A percentile compares a stretch with the other conserved stretches of the same genome.
Conservation (phyloP, 2,113 vertebrate species). For the Kryptolebias marmoratus region DNA sequence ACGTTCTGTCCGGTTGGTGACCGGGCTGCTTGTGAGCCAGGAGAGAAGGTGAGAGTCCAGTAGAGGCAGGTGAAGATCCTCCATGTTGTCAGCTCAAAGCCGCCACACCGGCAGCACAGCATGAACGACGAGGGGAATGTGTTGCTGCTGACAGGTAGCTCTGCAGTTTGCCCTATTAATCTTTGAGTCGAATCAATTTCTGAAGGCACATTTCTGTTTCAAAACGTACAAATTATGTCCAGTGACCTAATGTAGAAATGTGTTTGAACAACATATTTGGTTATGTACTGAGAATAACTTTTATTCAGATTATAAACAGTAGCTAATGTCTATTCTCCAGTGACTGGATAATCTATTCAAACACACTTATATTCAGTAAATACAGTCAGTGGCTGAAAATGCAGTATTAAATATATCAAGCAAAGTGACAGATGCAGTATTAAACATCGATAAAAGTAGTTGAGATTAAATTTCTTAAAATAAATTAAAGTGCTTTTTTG, state of each 20-base stretch:
- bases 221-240: neutral
- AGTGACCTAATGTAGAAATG: neutral
- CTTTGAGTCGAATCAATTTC: neutral
- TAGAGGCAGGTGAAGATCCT: conserved; percentile 19
- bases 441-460: no score
- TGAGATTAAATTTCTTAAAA: no score
- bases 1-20: neutral
- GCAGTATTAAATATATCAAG: neutral
- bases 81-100: conserved; percentile 8
- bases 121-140: neutral
- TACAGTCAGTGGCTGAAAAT: neutral
- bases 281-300: neutral
- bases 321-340: neutral
- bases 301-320: neutral
- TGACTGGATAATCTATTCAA: neutral
- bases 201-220: neutral
- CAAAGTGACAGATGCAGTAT: neutral
- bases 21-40: conserved; percentile 7
- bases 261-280: neutral
- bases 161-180: neutral
- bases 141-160: conserved; percentile 27
- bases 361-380: neutral
- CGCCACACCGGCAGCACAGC: conserved; percentile 7
- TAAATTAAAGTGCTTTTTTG: no score
- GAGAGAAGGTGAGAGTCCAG: conserved; percentile 18